Base-by-base conservation (phyloP, 2,888 invertebrate species). In the Campoplex nolae region DNA sequence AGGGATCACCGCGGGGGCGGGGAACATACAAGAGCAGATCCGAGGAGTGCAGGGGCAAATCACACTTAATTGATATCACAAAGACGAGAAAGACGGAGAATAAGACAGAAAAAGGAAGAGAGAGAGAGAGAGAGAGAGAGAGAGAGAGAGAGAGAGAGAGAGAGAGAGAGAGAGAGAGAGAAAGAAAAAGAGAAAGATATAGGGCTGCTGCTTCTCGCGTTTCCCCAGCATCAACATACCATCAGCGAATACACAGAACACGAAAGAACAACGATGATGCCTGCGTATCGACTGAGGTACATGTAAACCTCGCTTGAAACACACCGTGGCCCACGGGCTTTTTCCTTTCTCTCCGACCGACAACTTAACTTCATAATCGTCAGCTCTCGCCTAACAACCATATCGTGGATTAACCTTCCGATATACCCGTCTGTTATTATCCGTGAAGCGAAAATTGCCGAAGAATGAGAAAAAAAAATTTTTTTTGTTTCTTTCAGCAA, bases 21-120 rank as follows among this genome's bases (percentile, higher is more conserved):
- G 76, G 84, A 73, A 79, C 28, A 65, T 58, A 73, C 78, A 62
- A 54, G 83, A 80, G 70, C 45, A 48, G 78, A 78, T 73, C 54
- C 58, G 56, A 76, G 68, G 83, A 77, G 78, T 83, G 88, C 74
- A 86, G 90, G 90, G 90, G 91, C 90, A 92, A 93, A 93, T 93
- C 93, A 91, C 91, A 93, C 91, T 93, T 93, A 93, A 93, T 93
- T 93, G 92, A 93, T 93, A 93, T 93, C 93, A 92, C 92, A 93
- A 92, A 93, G 92, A 91, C 54, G 71, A 71, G 80, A 48, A 54
- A 90, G 28, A 32, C 13, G 42, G 90, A 45, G 82, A 58, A 56
- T 32, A 32, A 45, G 58, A 58, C 7, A 28, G 51, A 90, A n/a
- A 23, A 48, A n/a, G 90, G 54, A 70, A n/a, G 70, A 56, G 62